A percentile compares a stretch with the other conserved stretches of the same genome.
These are phyloP conservation scores for Pseudomyrmex concolor DNA, from an alignment of 1,140 invertebrate species.

Conservation along the genomic window DNA sequence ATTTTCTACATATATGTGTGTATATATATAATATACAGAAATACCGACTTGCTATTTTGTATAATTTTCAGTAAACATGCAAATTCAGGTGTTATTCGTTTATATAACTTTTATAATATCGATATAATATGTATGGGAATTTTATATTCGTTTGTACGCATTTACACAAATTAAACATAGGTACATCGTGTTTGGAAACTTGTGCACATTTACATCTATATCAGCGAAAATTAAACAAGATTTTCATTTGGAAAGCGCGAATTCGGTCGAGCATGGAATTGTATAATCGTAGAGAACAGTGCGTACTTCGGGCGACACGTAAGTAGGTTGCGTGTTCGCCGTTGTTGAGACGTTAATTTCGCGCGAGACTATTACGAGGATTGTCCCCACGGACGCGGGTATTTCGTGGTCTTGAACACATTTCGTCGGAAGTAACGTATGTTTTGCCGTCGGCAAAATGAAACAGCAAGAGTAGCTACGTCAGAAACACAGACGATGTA, in stretches of 20 bases:
- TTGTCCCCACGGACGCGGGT: conserved; percentile 38
- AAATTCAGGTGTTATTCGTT: conserved; percentile 6
- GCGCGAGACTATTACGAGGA: conserved; percentile 38
- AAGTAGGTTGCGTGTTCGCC: conserved; percentile 6
- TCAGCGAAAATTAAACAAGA: neutral
- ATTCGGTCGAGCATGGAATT: conserved; percentile 3
- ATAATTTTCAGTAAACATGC: conserved; percentile 1
- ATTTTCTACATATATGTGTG: neutral
- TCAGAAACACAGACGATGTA: conserved; percentile 6
- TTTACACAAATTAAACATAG: too few species aligned
- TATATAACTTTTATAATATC: neutral
- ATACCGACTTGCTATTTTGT: neutral
- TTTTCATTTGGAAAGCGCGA: neutral
- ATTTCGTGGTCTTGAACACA: conserved; percentile 19
- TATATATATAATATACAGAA: neutral
- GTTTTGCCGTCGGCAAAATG: conserved; percentile 12
- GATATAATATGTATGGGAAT: too few species aligned
- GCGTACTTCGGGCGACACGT: neutral
- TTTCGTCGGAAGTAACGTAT: conserved; percentile 45
- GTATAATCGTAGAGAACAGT: conserved; percentile 11
- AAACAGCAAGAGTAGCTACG: conserved; percentile 39
- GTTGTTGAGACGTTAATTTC: conserved; percentile 46
- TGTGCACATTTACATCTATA: neutral
- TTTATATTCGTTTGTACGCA: too few species aligned
- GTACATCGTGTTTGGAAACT: neutral